phyloP scores from a whole-genome alignment of 2,113 vertebrate species.

The Thalassarche chlororhynchos region DNA sequence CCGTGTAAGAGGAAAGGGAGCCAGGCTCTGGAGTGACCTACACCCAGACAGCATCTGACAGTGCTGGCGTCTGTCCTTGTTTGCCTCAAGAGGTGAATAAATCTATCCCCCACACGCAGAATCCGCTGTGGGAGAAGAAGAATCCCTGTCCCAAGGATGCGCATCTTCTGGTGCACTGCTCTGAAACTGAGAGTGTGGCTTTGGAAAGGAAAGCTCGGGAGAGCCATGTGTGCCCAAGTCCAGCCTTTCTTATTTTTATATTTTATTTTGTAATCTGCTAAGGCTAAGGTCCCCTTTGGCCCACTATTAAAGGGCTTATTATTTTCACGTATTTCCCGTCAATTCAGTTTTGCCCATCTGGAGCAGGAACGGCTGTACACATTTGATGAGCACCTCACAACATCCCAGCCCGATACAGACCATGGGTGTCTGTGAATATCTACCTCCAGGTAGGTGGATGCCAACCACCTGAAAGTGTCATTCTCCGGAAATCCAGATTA shows the following conservation, averaged over 20 bases:
- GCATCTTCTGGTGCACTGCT: not conserved
- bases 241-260: not conserved
- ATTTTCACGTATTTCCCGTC: not conserved
- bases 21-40: not conserved
- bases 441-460: not conserved
- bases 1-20: not conserved
- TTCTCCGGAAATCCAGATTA: not conserved
- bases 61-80: not conserved
- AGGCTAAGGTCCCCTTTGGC: not conserved
- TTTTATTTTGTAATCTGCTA: not conserved
- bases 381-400: not conserved
- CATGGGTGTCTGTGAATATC: fast-evolving
- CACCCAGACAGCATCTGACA: not conserved
- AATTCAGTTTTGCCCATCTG: not conserved
- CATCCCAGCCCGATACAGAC: not conserved
- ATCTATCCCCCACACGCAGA: fast-evolving
- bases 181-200: not conserved
- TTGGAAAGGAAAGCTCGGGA: not conserved
- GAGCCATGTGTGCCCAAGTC: not conserved
- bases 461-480: not conserved
- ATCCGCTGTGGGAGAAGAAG: not conserved
- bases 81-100: not conserved
- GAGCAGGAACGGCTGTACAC: not conserved
- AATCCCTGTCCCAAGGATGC: not conserved
- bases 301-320: too few relatives aligned